Evolutionary conservation across 2,797 vertebrate genomes (phyloP), one percentile per base, ranked within the genome.

Genomic region (Agapornis canus): DNA sequence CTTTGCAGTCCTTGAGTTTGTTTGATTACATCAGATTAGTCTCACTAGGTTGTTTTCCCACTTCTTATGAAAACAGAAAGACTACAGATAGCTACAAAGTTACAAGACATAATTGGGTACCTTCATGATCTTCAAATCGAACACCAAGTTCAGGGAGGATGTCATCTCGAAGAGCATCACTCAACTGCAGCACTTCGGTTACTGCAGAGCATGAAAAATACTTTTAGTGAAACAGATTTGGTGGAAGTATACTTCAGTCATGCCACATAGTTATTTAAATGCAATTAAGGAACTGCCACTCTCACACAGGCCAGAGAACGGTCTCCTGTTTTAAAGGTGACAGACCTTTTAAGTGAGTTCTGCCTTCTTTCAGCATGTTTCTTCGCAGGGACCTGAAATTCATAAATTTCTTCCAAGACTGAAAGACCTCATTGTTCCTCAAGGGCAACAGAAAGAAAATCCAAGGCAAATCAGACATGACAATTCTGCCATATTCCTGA

Each of bases 51-150:
- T 59, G 12, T 72, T 86, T 78, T n/a, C 32, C 16, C 14, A 81
- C 11, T 68, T 47, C 15, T 81, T 35, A 78, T 31, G 40, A 47
- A 87, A 95, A 75, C 3, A 91, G 29, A 8, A 86, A n/a, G 49
- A 54, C 48, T 47, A 35, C 40, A 57, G 71, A 68, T 80, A 6
- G 42, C 54, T 76, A 72, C 13, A 69, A 82, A 72, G 45, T 22
- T 90, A 18, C 27, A 80, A 35, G 43, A 82, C 21, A 54, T 31
- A 47, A 87, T 0, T 45, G 61, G 19, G 39, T 97, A 99, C 99
- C 99, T 98, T 99, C 99, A 17, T 99, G 99, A 81, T 99, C 99
- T 84, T 99, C 99, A 60, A 99, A 98, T 29, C 99, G 98, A 87
- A 99, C 99, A 6, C 99, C 99, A 1, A 99, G 98, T 81, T 99